Evolutionary conservation across 2,113 vertebrate genomes (phyloP).

Genomic region (Elanus axillaris): DNA sequence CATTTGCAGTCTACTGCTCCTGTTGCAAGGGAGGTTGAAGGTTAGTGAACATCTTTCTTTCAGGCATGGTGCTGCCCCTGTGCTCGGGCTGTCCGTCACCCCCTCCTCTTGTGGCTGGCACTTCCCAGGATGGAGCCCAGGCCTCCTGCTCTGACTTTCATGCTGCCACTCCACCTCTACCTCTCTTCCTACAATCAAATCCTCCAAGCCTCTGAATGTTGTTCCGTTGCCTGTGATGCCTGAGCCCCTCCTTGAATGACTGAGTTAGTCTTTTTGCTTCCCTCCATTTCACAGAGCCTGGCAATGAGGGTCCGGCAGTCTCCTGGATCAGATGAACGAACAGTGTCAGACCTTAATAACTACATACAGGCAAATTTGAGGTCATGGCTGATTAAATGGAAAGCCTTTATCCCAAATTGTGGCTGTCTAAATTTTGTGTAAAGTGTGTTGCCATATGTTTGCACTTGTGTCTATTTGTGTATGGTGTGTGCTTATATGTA

Average conservation of each 20-base stretch:
- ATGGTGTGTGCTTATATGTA: background rate
- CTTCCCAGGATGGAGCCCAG: background rate
- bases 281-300: background rate
- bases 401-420: background rate
- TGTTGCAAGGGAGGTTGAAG: background rate
- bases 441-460: background rate
- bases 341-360: background rate
- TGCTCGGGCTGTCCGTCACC: background rate
- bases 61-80: background rate
- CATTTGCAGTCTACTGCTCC: background rate
- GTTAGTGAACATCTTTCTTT: background rate
- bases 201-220: background rate
- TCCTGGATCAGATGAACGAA: background rate
- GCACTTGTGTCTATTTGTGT: background rate
- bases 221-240: background rate
- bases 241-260: background rate
- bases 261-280: background rate
- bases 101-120: background rate
- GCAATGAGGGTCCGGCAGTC: background rate
- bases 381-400: background rate
- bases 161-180: background rate
- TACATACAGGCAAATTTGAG: background rate
- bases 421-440: background rate
- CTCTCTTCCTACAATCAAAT: background rate
- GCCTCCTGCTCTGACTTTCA: background rate